Base-by-base conservation (phyloP, 1,140 invertebrate species). In the Drosophila burlai region DNA sequence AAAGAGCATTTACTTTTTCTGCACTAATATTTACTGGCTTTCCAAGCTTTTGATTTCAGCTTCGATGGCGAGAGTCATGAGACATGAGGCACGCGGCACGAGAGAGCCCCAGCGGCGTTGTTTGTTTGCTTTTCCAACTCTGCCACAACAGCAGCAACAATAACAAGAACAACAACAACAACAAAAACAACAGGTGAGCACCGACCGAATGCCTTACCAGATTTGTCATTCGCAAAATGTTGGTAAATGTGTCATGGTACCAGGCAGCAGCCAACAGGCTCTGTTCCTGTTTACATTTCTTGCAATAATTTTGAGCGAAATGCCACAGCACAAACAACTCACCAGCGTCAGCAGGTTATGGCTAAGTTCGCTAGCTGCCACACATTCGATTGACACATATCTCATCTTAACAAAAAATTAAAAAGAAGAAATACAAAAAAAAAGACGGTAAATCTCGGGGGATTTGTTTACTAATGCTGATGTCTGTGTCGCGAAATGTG, bases 221-320 rank as follows among this genome's bases (percentile, higher is more conserved):
- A 85, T 85, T 85, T 85, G 83, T 85, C 83, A 87, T 82, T 81
- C 69, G 62, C 49, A 46, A 83, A 57, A 57, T 57, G 54, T 57
- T 57, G 54, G 54, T 57, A 57, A 57, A 57, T 57, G 54, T 57
- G 54, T 57, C 54, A 57, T 40, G 54, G 54, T 40, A 57, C 54
- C 54, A 57, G 49, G 24, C 36, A 50, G 59, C 42, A 63, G 43
- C 60, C 29, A 52, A 34, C 58, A 54, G 68, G 34, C 69, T 83
- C 55, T 86, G 84, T 87, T 87, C 83, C 83, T 87, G 83, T 83
- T 87, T 87, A 80, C 81, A 89, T 87, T 83, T 87, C 84, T 83
- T 73, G 84, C 83, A 86, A 80, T 83, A 83, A 67, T 79, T 79
- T 38, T 26, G 54, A 66, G 50, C 64, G 31, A 72, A 82, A 68